A percentile compares a stretch with the other conserved stretches of the same genome.
phyloP scores from a whole-genome alignment of 2,113 vertebrate species.

The Lamprologus speciosus region DNA sequence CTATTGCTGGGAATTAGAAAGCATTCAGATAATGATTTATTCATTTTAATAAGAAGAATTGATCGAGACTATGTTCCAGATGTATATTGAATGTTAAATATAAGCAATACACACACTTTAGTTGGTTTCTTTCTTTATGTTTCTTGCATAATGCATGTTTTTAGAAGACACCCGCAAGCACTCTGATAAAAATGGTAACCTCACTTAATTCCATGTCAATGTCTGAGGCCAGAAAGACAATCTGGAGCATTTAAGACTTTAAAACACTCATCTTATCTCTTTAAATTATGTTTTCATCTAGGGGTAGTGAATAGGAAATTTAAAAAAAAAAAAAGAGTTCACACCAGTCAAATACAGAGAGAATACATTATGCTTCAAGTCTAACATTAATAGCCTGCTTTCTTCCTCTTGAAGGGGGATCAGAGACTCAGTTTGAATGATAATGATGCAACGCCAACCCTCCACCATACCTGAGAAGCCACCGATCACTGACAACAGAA shows the following conservation, averaged over 20 bases:
- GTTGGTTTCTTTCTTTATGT: neutral
- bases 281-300: conserved; percentile 11
- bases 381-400: conserved; percentile 10
- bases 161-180: neutral
- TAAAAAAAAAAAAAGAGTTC: neutral
- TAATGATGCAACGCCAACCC: neutral
- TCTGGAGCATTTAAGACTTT: neutral
- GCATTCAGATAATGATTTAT: neutral
- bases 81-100: neutral
- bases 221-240: neutral
- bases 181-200: neutral
- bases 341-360: conserved; percentile 2
- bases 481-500: conserved; percentile 13
- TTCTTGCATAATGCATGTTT: neutral
- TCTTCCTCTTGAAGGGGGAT: neutral
- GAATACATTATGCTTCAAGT: conserved; percentile 21
- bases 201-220: neutral
- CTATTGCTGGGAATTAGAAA: neutral
- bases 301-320: neutral
- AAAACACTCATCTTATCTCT: neutral
- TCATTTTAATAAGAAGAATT: neutral
- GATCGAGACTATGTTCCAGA: neutral
- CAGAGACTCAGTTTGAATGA: neutral
- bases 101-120: neutral
- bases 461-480: neutral